A percentile compares a stretch with the other conserved stretches of the same genome.
Evolutionary conservation across 2,888 invertebrate species (phyloP).

Genomic region (Pseudoips prasinana): DNA sequence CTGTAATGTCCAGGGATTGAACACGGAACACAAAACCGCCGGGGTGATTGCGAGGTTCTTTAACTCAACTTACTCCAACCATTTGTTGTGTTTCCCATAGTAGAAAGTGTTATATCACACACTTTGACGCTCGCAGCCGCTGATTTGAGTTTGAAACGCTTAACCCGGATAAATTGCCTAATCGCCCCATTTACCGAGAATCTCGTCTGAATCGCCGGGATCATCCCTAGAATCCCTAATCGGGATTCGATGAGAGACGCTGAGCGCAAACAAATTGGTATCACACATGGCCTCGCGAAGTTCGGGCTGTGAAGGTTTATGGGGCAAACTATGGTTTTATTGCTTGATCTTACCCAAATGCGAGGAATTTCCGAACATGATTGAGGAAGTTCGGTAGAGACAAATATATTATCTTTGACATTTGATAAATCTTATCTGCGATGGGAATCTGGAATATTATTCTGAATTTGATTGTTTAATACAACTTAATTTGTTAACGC

Average conservation of each 20-base stretch:
- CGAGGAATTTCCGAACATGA: constrained; percentile 4
- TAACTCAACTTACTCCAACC: too few species aligned
- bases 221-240: constrained; percentile 57
- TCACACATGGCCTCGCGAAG: constrained; percentile 37
- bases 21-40: too few species aligned
- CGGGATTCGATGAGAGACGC: constrained; percentile 53
- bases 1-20: too few species aligned
- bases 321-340: constrained; percentile 29
- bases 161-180: constrained; percentile 58
- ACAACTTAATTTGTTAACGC: too few species aligned
- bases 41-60: too few species aligned
- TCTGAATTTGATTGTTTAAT: too few species aligned
- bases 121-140: constrained; percentile 22
- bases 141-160: constrained; percentile 52
- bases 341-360: constrained; percentile 23
- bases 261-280: constrained; percentile 59
- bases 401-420: too few species aligned
- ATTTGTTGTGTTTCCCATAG: too few species aligned
- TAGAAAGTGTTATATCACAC: constrained; percentile 4
- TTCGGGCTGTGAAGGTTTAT: constrained; percentile 28
- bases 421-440: too few species aligned
- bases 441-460: too few species aligned
- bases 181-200: constrained; percentile 64
- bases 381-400: neutral
- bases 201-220: constrained; percentile 50